These are phyloP conservation scores for Zaprionus obscuricornis DNA, from an alignment of 2,888 invertebrate species.

Conservation along the genomic window DNA sequence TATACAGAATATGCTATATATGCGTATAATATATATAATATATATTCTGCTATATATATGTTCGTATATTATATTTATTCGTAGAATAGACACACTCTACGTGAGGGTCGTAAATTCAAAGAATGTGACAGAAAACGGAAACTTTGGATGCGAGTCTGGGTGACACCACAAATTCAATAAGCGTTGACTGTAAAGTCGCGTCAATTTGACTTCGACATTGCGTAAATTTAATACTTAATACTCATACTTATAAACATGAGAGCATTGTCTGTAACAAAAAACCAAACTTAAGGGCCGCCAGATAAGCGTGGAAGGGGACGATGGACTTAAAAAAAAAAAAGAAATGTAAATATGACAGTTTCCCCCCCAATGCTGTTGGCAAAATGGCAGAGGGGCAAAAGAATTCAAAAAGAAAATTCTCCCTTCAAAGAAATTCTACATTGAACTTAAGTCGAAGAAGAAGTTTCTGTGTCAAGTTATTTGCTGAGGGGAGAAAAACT, in stretches of 20 bases:
- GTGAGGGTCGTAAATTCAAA: too few relatives aligned
- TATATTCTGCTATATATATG: too few relatives aligned
- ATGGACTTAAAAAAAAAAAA: neutral
- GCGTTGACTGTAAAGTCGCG: neutral
- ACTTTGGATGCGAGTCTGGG: too few relatives aligned
- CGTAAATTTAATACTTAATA: slow-evolving; percentile 33
- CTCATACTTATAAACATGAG: slow-evolving; percentile 5
- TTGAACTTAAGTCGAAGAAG: slow-evolving; percentile 19
- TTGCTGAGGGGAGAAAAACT: slow-evolving; percentile 14
- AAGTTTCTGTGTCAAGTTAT: slow-evolving; percentile 33
- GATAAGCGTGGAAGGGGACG: too few relatives aligned
- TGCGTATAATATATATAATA: too few relatives aligned
- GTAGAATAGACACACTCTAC: too few relatives aligned
- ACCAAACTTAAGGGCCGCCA: slow-evolving; percentile 12
- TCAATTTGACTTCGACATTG: slow-evolving; percentile 15
- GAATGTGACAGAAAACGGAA: too few relatives aligned
- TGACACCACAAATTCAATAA: too few relatives aligned
- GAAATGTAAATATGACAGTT: slow-evolving; percentile 49
- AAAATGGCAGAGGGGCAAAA: slow-evolving; percentile 2
- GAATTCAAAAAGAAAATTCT: slow-evolving; percentile 24
- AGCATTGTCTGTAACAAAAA: slow-evolving; percentile 22
- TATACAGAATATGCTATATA: too few relatives aligned
- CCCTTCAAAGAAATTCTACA: slow-evolving; percentile 2
- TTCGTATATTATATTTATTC: too few relatives aligned
- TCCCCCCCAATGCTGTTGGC: slow-evolving; percentile 11